Conservation (phyloP, 2,113 vertebrate genomes). For the Carassius carassius region DNA sequence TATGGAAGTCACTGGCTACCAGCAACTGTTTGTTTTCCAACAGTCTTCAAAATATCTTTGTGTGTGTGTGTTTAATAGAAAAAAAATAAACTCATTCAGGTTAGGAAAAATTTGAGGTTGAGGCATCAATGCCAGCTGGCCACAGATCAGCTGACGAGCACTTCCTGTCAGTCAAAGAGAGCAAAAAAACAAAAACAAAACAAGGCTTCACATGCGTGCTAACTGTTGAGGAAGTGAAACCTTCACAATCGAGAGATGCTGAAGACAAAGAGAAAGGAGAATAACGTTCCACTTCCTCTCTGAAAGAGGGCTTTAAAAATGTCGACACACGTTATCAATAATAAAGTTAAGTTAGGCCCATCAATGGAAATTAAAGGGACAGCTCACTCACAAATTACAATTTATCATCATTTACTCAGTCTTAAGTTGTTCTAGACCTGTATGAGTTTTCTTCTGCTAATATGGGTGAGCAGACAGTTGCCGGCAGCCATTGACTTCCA, state of each 20-base stretch:
- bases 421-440: no score
- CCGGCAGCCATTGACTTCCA: no score
- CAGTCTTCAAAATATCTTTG: no score
- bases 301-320: conserved; percentile 49
- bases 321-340: conserved; percentile 55
- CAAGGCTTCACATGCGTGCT: neutral
- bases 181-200: conserved; percentile 24
- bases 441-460: neutral
- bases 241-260: conserved; percentile 50
- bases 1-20: no score
- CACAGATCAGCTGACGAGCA: conserved; percentile 41
- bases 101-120: no score
- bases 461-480: neutral
- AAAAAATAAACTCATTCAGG: no score
- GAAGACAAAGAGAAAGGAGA: conserved; percentile 57
- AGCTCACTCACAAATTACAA: no score
- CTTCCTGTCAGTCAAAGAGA: conserved; percentile 45
- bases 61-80: no score
- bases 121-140: neutral
- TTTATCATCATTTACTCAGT: no score
- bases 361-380: no score
- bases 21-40: no score
- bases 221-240: conserved; percentile 64
- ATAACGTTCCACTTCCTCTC: conserved; percentile 36
- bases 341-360: no score